Evolutionary conservation across 2,113 vertebrate genomes (phyloP).

Genomic region (Anseranas semipalmata): DNA sequence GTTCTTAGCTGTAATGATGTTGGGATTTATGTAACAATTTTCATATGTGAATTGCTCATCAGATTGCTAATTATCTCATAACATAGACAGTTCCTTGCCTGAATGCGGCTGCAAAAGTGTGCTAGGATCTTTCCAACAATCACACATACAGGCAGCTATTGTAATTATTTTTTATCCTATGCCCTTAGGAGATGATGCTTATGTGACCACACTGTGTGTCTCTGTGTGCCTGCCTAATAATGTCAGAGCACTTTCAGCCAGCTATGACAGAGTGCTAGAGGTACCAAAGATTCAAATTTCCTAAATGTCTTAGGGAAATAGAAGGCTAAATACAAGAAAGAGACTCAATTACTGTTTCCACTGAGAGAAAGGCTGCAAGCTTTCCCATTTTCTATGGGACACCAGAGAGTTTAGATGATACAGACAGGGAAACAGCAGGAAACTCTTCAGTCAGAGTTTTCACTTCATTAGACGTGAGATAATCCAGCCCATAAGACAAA

Average conservation of each 20-base stretch:
- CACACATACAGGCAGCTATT: not conserved
- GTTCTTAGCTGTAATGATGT: not conserved
- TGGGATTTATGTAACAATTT: conserved; percentile 20
- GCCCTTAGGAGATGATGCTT: not conserved
- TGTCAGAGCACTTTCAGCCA: not conserved
- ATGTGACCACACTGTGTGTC: not conserved
- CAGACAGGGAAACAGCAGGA: not conserved
- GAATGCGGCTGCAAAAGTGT: not conserved
- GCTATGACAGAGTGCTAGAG: not conserved
- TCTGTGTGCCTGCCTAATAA: not conserved
- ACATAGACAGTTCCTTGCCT: not conserved
- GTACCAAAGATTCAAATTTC: not conserved
- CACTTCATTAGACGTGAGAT: not conserved
- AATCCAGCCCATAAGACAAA: not conserved
- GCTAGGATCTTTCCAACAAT: not conserved
- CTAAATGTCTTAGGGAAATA: not conserved
- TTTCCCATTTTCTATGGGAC: not conserved
- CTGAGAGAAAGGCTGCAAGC: not conserved
- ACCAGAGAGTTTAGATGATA: not conserved
- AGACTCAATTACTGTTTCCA: not conserved
- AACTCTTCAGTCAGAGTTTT: not conserved
- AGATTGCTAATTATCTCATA: conserved; percentile 31
- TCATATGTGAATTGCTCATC: not conserved
- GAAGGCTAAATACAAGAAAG: not conserved
- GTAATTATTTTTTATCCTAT: not conserved